These are phyloP conservation scores for Diplodus puntazzo DNA, from an alignment of 2,797 vertebrate genomes.

Conservation along the genomic window DNA sequence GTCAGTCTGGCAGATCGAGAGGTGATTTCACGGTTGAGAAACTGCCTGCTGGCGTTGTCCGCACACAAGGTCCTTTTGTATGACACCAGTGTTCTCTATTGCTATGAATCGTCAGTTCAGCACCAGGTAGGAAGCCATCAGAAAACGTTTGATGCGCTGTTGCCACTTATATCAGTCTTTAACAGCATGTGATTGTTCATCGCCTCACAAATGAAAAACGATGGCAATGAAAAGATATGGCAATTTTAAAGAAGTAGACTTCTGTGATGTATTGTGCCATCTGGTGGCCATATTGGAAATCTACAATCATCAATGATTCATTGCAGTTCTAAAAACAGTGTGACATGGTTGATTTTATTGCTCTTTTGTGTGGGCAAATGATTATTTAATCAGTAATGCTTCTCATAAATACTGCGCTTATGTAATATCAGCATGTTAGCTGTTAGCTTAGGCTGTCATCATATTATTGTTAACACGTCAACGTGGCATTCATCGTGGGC, in stretches of 20 bases:
- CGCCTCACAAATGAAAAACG: not conserved
- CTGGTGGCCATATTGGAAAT: slow-evolving; percentile 47
- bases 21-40: slow-evolving; percentile 96
- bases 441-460: not conserved
- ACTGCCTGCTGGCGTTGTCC: slow-evolving; percentile 92
- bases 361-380: not conserved
- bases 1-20: slow-evolving; percentile 92
- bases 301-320: not conserved
- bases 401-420: not conserved
- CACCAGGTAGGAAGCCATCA: slow-evolving; percentile 87
- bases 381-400: slow-evolving; percentile 16
- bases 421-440: not conserved
- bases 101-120: slow-evolving; percentile 93
- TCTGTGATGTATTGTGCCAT: slow-evolving; percentile 34
- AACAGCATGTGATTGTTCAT: not conserved
- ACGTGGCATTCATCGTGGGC: not conserved
- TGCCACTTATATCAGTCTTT: not conserved
- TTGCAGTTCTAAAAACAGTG: not conserved
- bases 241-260: not conserved
- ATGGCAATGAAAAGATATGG: not conserved
- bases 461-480: not conserved
- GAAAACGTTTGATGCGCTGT: not conserved
- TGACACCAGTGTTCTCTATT: slow-evolving; percentile 97
- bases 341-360: slow-evolving; percentile 13
- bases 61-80: slow-evolving; percentile 92